Base-by-base conservation (phyloP, 2,113 vertebrate genomes). In the Benitochromis conjunctus region DNA sequence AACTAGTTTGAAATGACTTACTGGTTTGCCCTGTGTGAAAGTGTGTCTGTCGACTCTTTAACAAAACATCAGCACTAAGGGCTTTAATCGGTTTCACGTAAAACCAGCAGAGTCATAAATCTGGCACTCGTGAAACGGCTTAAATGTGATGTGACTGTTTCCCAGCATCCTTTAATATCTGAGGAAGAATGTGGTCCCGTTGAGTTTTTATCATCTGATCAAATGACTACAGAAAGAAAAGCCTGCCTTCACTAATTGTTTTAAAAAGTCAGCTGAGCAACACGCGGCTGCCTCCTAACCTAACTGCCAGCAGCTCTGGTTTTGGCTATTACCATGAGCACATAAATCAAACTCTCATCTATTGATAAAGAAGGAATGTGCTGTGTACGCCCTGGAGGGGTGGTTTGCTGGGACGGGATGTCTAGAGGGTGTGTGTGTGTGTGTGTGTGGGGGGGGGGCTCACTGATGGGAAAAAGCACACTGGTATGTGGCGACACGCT, bases 401-500 rank as follows among this genome's bases (percentile, higher is more conserved):
- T 26, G 86, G 14, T 57, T 86, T 88, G 84, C 60, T 87, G 86
- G 86, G 84, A 87, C 19, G 24, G 84, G 80, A 83, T 66, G 90
- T 78, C 5, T 43, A 21, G 29, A 38, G 58, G 7, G 0, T 21
- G 77, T 21, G 13, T 29, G 14, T 26, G 16, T 26, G 16, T 36
- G 13, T 26, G 19, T 19, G 2, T 29, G 57, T 34, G 89, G 18
- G 78, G 89, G 18, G 78, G 84, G 79, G 82, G 31, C 3, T 71
- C 60, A 31, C 83, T 96, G 93, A 95, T 96, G 96, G 95, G 94
- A 96, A 97, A 97, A 87, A 85, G 87, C 88, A 55, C 81, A 89
- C 79, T 89, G 94, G 92, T 96, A 96, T 96, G 92, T 92, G 91
- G 92, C 88, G 90, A 96, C 95, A 95, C 86, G 88, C 91, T 94